Percentiles rank a stretch among this genome's conserved stretches.
phyloP scores from a whole-genome alignment of 2,888 invertebrate species.

The Seira ritae region DNA sequence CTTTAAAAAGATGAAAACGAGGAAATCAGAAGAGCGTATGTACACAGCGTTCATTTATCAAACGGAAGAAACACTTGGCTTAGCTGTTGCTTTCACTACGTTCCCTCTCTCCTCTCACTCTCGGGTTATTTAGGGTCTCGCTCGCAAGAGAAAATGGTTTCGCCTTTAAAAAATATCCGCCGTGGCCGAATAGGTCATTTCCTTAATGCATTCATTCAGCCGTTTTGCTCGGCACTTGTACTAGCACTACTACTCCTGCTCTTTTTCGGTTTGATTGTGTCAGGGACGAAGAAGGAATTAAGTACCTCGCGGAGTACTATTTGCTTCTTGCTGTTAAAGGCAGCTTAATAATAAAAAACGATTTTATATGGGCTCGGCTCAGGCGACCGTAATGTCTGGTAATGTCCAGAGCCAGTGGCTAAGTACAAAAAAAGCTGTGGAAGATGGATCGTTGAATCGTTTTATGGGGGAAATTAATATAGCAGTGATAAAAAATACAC shows the following conservation, averaged over 20 bases:
- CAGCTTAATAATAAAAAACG: not conserved
- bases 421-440: not conserved
- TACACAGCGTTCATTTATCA: conserved; percentile 2
- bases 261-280: not conserved
- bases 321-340: not conserved
- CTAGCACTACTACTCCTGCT: too few species aligned
- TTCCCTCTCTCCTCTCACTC: not conserved
- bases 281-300: not conserved
- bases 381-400: too few species aligned
- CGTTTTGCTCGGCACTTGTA: not conserved
- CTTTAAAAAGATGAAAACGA: conserved; percentile 6
- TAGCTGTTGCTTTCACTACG: conserved; percentile 19
- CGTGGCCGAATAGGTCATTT: conserved; percentile 13
- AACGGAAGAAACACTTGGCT: not conserved
- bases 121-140: not conserved
- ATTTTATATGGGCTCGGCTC: too few species aligned
- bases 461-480: not conserved
- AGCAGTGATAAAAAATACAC: not conserved
- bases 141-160: not conserved
- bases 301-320: not conserved
- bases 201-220: conserved; percentile 15
- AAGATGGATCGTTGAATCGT: conserved; percentile 14
- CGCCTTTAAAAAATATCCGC: not conserved
- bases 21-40: not conserved
- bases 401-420: too few species aligned